A percentile compares a stretch with the other conserved stretches of the same genome.
These are phyloP conservation scores for Agriopis aurantiaria DNA, from an alignment of 2,888 invertebrate species.

Conservation along the genomic window DNA sequence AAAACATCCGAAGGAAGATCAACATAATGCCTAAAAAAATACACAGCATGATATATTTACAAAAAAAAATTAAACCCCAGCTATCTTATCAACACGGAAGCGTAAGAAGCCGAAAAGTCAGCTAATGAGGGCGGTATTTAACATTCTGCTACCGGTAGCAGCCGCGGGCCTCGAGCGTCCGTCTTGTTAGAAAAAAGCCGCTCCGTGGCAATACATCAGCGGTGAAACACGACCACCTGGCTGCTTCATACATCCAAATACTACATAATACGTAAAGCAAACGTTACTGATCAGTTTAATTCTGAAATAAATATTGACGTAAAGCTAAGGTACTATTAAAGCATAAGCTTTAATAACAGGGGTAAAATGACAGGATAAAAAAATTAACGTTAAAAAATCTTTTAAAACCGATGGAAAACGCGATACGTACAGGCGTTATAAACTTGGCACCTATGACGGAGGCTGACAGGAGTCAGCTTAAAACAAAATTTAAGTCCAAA, in stretches of 20 bases:
- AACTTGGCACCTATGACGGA: too few species aligned
- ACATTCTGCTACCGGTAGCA: constrained; percentile 61
- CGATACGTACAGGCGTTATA: too few species aligned
- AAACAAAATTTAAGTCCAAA: too few species aligned
- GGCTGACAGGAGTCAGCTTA: too few species aligned
- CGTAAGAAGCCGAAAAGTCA: constrained; percentile 50
- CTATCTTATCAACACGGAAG: constrained; percentile 34
- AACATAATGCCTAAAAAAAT: background rate
- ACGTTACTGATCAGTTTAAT: constrained; percentile 3
- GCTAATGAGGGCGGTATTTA: constrained; percentile 68
- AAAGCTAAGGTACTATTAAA: too few species aligned
- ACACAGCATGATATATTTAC: background rate
- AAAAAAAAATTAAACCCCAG: constrained; percentile 22
- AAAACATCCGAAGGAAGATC: too few species aligned
- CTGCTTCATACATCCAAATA: constrained; percentile 30
- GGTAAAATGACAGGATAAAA: too few species aligned
- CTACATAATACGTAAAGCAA: constrained; percentile 15
- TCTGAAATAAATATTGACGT: too few species aligned
- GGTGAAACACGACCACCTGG: constrained; percentile 59
- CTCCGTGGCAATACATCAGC: constrained; percentile 63
- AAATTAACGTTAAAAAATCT: too few species aligned
- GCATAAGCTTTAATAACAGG: too few species aligned
- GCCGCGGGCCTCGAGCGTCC: constrained; percentile 52
- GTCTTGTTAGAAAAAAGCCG: constrained; percentile 69
- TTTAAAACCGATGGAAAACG: too few species aligned